Conservation (phyloP, 2,888 invertebrate species). For the Tubulanus polymorphus region DNA sequence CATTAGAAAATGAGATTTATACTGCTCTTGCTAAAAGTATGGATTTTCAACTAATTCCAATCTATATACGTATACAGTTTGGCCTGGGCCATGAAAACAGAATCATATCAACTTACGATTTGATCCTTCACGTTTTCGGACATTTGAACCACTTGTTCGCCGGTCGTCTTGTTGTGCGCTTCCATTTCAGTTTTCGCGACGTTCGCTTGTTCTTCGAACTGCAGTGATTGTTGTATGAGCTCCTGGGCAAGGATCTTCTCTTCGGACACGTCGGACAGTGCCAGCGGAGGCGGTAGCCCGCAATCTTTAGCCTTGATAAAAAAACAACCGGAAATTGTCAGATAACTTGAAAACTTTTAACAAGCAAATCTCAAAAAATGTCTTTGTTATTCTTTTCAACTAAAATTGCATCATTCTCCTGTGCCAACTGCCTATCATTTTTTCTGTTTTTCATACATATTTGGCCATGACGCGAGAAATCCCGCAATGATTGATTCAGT, state of each 20-base stretch:
- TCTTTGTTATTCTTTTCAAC: neutral
- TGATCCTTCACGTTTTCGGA: conserved; percentile 34
- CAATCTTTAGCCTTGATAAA: conserved; percentile 31
- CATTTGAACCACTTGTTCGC: conserved; percentile 31
- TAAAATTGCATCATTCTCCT: neutral
- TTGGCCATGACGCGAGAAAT: too few species aligned
- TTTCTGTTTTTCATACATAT: too few species aligned
- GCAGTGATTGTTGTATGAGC: conserved; percentile 28
- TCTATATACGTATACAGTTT: too few species aligned
- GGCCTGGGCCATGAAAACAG: too few species aligned
- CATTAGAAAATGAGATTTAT: too few species aligned
- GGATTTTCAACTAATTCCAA: too few species aligned
- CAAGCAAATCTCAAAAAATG: neutral
- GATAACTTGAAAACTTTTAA: too few species aligned
- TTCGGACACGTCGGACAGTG: conserved; percentile 27
- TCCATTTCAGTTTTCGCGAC: conserved; percentile 30
- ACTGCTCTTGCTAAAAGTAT: too few species aligned
- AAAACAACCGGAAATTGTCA: too few species aligned
- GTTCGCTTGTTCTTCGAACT: conserved; percentile 36
- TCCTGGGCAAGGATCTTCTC: conserved; percentile 28
- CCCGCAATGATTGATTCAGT: too few species aligned
- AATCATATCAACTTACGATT: too few species aligned
- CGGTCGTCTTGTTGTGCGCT: conserved; percentile 25
- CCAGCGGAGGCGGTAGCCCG: conserved; percentile 34
- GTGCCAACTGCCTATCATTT: too few species aligned